Conservation (phyloP, 2,888 invertebrate genomes). For the Xylophagus ater region DNA sequence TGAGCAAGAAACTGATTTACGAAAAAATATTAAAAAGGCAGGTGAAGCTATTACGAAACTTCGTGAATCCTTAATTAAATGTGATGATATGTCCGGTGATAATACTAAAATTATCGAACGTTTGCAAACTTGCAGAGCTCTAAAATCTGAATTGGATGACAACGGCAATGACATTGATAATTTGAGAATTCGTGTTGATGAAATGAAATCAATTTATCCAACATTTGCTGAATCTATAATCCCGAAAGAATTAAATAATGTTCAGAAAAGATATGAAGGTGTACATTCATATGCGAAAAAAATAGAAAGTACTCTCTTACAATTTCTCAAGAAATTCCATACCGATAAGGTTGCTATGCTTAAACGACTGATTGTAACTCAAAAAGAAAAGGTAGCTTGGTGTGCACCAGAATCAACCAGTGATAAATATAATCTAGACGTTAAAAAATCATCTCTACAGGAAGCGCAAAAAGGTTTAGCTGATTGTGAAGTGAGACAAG, state of each 20-base stretch:
- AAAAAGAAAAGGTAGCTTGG: conserved; percentile 84
- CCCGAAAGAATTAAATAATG: conserved; percentile 68
- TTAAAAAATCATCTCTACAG: conserved; percentile 68
- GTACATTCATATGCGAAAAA: conserved; percentile 69
- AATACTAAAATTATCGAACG: conserved; percentile 72
- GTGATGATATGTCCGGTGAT: conserved; percentile 81
- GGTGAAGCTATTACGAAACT: conserved; percentile 60
- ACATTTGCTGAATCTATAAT: conserved; percentile 65
- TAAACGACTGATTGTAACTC: conserved; percentile 65
- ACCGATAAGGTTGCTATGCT: conserved; percentile 73
- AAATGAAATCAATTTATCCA: conserved; percentile 63
- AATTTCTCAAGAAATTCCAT: conserved; percentile 77
- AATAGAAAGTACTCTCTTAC: conserved; percentile 63
- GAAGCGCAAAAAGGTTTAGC: conserved; percentile 63
- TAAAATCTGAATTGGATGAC: conserved; percentile 59
- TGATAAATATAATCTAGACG: conserved; percentile 85
- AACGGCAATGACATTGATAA: conserved; percentile 57
- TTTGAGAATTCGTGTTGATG: conserved; percentile 55
- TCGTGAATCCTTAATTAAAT: conserved; percentile 74
- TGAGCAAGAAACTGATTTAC: conserved; percentile 60
- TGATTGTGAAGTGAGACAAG: conserved; percentile 56
- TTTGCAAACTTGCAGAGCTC: conserved; percentile 58
- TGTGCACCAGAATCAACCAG: conserved; percentile 80
- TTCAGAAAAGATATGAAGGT: conserved; percentile 75
- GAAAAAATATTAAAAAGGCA: conserved; percentile 57